Base-by-base conservation (phyloP, 92 coral and sea anemone genomes). In the Palythoa caribaeorum region DNA sequence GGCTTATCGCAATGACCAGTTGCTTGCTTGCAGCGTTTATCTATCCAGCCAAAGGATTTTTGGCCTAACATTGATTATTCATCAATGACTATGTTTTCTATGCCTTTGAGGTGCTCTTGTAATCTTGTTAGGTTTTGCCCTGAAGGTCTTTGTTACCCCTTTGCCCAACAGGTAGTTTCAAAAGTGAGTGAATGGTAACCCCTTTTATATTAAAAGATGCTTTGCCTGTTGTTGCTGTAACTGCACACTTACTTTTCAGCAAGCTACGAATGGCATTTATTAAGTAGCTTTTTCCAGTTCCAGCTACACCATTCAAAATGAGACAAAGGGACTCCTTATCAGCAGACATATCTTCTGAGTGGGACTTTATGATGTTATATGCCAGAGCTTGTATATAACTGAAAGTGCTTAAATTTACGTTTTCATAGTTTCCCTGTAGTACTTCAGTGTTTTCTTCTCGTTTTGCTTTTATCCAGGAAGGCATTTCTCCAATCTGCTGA, bases 11-110 rank as follows among this genome's bases (percentile, higher is more conserved):
- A 50, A 6, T 50, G 16, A 5, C 90, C 91, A 6, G 92, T 77
- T 39, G 87, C 92, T 81, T 89, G 94, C 21, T 85, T 87, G 77
- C 93, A 83, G 12, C 81, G 91, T 21, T 60, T 90, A 65, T 92
- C 89, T 37, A 89, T 89, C 89, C 87, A 90, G 40, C 93, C 92
- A 87, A 93, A 72, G 1, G 80, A 90, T 35, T 38, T 72, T 90
- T 93, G 93, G 57, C 93, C 93, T 53, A 90, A 91, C 95, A 93
- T 93, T 0, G 95, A 93, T 73, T 90, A 93, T 73, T 93, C 93
- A 88, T 93, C 95, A 72, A 93, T 93, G 3, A 93, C 79, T 21
- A 93, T 88, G 48, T 93, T 90, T 19, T 93, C 89, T 47, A 90
- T 48, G 16, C 38, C 90, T 39, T 62, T 77, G 1, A 79, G 72